Conservation (phyloP, 1,140 invertebrate species). For the Bombus affinis region DNA sequence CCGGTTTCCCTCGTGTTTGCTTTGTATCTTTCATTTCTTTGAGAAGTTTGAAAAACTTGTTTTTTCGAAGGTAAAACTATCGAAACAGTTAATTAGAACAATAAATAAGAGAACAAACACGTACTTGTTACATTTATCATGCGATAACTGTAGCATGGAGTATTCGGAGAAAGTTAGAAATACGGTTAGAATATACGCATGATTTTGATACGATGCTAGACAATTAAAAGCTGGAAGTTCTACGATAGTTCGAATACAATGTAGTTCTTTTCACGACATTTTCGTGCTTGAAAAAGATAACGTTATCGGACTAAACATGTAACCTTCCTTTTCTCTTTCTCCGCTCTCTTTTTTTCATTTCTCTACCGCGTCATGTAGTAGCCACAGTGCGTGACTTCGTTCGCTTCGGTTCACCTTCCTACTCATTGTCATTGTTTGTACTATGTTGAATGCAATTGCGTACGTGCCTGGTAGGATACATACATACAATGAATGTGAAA, state of each 20-base stretch:
- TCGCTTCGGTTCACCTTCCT: slow-evolving; percentile 37
- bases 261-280: background rate
- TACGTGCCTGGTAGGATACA: slow-evolving; percentile 7
- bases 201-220: background rate
- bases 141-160: background rate
- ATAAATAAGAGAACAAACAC: too few species aligned
- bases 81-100: too few species aligned
- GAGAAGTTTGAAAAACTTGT: slow-evolving; percentile 24
- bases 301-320: background rate
- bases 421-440: slow-evolving; percentile 38
- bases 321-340: background rate
- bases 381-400: slow-evolving; percentile 55
- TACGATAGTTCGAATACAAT: background rate
- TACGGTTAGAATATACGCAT: background rate
- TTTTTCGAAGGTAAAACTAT: too few species aligned
- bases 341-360: background rate
- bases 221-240: background rate
- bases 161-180: background rate
- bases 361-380: slow-evolving; percentile 24
- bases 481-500: slow-evolving; percentile 19
- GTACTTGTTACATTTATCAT: background rate
- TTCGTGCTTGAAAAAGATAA: background rate
- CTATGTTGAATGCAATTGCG: slow-evolving; percentile 7
- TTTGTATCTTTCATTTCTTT: slow-evolving; percentile 20
- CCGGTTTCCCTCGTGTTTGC: slow-evolving; percentile 7